Evolutionary conservation across 2,888 invertebrate species (phyloP), one percentile per base, ranked within the genome.

Genomic region (Notodonta ziczac): DNA sequence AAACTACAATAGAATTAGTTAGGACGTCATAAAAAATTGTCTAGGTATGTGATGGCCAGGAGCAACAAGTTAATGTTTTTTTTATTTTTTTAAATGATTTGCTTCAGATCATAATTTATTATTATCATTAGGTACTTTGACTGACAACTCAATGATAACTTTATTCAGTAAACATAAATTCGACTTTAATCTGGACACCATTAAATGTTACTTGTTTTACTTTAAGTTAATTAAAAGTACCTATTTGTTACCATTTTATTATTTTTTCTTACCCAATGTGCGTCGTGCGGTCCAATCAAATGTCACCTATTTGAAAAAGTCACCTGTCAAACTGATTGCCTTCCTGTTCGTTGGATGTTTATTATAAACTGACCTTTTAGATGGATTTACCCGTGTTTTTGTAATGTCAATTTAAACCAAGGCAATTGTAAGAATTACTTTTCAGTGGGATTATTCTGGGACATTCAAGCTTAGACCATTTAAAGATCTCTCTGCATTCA

Each of bases 241-340:
- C 35, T 35, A 35, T 35, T 35, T 35, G 2, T 4, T 6, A 4
- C 39, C 32, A 52, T 60, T 54, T 58, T 64, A n/a, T 24, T 24
- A 24, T 24, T 24, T 24, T 24, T 67, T 57, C 35, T 50, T 50
- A 35, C 46, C 54, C 42, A 12, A 58, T 61, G 39, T 40, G 60
- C 44, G 58, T 70, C 61, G 58, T 59, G 60, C 24, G 56, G 16
- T 32, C 7, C 44, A 9, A 54, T 52, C 44, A 66, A 73, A 69
- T 73, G 71, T 63, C 65, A 71, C 55, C 57, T 60, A 56, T 66
- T 69, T 69, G 44, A 66, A 63, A 72, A 73, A 59, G 62, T 67
- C 67, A 58, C 57, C 56, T 39, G 66, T 62, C 57, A 32, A 4
- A 61, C 7, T 12, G 57, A 13, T 53, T 24, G n/a, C 51, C 67